Conservation (phyloP, 2,113 vertebrate species). For the Alectura lathami region DNA sequence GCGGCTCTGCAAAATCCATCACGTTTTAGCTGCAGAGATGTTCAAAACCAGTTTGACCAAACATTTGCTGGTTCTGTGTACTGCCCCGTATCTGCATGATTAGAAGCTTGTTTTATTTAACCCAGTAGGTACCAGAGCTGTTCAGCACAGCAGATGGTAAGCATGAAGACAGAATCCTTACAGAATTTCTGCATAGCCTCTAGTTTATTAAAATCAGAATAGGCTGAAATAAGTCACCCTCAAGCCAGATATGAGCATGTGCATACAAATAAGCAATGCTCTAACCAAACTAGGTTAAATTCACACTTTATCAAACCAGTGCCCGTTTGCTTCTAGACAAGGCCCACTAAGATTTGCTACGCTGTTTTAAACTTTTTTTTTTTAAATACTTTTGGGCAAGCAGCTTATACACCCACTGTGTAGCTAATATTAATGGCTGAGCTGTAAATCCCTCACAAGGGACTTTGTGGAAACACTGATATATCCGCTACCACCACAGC, state of each 20-base stretch:
- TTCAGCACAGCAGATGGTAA: background rate
- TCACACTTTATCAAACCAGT: background rate
- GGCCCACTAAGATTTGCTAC: background rate
- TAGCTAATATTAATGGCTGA: constrained; percentile 47
- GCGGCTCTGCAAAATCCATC: background rate
- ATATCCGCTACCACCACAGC: constrained; percentile 22
- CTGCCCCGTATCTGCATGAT: background rate
- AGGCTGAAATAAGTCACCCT: constrained; percentile 16
- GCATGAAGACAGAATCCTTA: background rate
- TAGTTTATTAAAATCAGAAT: background rate
- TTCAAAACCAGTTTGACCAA: background rate
- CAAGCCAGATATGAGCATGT: background rate
- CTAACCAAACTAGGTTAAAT: background rate
- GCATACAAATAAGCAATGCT: background rate
- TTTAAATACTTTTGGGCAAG: constrained; percentile 18
- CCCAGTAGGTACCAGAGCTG: background rate
- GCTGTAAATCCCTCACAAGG: constrained; percentile 46
- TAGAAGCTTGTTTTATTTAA: background rate
- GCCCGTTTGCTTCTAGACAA: constrained; percentile 10
- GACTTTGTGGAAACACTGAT: constrained; percentile 49
- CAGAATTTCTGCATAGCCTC: background rate
- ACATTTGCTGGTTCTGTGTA: background rate
- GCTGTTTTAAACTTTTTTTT: background rate
- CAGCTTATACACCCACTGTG: background rate
- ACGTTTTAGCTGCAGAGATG: background rate